Base-by-base conservation (phyloP, 1,140 invertebrate genomes). In the Cherax destructor region DNA sequence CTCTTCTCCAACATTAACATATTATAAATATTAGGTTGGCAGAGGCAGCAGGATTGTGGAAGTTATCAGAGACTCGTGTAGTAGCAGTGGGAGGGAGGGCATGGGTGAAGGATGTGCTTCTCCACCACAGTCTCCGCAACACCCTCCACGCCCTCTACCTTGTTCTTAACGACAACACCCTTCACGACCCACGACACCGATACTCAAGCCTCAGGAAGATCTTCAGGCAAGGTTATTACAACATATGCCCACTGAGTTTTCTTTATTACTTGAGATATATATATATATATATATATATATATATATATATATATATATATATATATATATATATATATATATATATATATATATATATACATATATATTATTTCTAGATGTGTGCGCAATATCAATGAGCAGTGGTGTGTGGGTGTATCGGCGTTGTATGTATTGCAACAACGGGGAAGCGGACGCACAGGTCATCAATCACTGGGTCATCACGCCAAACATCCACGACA, bases 271-370 rank as follows among this genome's bases (percentile, higher is more conserved):
- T 41, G 30, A 69, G 5, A 18, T 69, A 69, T 69, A 69, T 69
- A 69, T 69, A 69, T 69, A 18, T 69, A 69, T 69, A 69, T 69
- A 69, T 69, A 69, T 69, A 69, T 69, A 69, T 69, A 69, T 69
- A 69, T 69, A 69, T 69, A 69, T 69, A 69, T 69, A 69, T 69
- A 69, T 69, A 69, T 69, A 69, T 69, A 69, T 69, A 69, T 69
- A 69, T 69, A 69, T 69, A 69, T 69, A 69, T 69, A 69, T 69
- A 69, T 69, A 69, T 69, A 69, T 69, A 69, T 69, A 69, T 69
- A 69, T 69, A 69, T 69, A 69, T 10, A 69, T n/a, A n/a, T n/a
- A n/a, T n/a, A n/a, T n/a, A n/a, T n/a, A n/a, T n/a, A n/a, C n/a
- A n/a, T n/a, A n/a, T n/a, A n/a, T n/a, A n/a, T n/a, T n/a, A n/a